Percentiles rank a stretch among this genome's conserved stretches.
phyloP scores from a whole-genome alignment of 2,797 vertebrate species.

The Crax fasciolata region DNA sequence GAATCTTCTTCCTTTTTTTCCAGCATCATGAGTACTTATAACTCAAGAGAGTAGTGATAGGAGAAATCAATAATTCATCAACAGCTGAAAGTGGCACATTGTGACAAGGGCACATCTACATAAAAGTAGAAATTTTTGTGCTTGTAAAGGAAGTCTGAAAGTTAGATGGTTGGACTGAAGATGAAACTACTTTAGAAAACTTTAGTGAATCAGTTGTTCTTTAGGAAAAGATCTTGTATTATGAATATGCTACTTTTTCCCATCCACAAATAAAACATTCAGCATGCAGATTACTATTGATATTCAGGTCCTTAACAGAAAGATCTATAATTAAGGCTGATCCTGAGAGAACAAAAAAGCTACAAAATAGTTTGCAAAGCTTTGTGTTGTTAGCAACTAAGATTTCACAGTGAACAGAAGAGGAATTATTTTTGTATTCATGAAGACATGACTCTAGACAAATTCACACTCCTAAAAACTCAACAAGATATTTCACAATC shows the following conservation, averaged over 20 bases:
- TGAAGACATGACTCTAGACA: slow-evolving; percentile 64
- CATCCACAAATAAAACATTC: neutral
- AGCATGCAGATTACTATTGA: neutral
- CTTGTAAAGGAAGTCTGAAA: slow-evolving; percentile 29
- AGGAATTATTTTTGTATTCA: slow-evolving; percentile 76
- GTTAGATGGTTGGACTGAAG: neutral
- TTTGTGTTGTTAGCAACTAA: slow-evolving; percentile 38
- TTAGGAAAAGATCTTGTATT: neutral
- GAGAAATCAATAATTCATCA: slow-evolving; percentile 68
- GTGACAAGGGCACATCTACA: slow-evolving; percentile 43
- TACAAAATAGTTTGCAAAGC: slow-evolving; percentile 19
- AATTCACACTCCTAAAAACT: slow-evolving; percentile 77
- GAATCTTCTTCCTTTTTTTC: slow-evolving; percentile 15
- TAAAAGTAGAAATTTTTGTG: slow-evolving; percentile 32
- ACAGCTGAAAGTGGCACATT: slow-evolving; percentile 40
- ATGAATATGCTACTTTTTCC: neutral
- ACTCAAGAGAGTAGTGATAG: slow-evolving; percentile 57
- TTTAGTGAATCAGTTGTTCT: neutral
- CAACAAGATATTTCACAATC: slow-evolving; percentile 76
- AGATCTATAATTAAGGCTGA: neutral
- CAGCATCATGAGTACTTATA: slow-evolving; percentile 24
- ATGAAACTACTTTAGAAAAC: slow-evolving; percentile 37
- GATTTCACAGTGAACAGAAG: slow-evolving; percentile 64
- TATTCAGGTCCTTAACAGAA: neutral
- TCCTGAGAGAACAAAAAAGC: neutral